These are phyloP conservation scores for Piaya cayana DNA, from an alignment of 2,113 vertebrate species.

Conservation along the genomic window DNA sequence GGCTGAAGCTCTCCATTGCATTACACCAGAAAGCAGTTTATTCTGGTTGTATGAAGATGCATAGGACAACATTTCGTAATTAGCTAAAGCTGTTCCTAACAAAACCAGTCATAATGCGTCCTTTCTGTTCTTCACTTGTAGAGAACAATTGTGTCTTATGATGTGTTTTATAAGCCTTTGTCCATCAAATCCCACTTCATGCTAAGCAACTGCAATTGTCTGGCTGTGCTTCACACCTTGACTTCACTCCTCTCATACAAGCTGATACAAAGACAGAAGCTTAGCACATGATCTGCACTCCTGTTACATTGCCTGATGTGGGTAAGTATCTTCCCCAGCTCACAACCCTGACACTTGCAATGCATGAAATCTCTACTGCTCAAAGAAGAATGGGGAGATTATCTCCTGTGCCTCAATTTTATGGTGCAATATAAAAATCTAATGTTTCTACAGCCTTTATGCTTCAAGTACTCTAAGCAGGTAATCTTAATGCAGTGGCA, in stretches of 20 bases:
- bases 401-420: neutral
- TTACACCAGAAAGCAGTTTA: neutral
- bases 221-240: neutral
- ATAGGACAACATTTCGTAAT: neutral
- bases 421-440: neutral
- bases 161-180: neutral
- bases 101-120: accelerated
- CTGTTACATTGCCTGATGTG: accelerated
- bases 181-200: neutral
- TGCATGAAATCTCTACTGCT: accelerated
- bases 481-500: neutral
- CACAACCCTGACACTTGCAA: neutral
- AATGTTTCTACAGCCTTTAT: neutral
- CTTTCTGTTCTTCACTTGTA: neutral
- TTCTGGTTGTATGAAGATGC: neutral
- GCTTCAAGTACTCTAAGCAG: neutral
- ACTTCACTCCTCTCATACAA: neutral
- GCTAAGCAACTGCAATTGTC: accelerated
- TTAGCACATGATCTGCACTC: neutral
- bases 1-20: neutral
- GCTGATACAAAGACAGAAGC: neutral
- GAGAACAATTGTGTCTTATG: neutral
- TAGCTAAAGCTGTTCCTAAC: neutral
- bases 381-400: neutral
- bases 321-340: neutral